These are phyloP conservation scores for Elymnias hypermnestra DNA, from an alignment of 1,140 invertebrate genomes.

Conservation along the genomic window DNA sequence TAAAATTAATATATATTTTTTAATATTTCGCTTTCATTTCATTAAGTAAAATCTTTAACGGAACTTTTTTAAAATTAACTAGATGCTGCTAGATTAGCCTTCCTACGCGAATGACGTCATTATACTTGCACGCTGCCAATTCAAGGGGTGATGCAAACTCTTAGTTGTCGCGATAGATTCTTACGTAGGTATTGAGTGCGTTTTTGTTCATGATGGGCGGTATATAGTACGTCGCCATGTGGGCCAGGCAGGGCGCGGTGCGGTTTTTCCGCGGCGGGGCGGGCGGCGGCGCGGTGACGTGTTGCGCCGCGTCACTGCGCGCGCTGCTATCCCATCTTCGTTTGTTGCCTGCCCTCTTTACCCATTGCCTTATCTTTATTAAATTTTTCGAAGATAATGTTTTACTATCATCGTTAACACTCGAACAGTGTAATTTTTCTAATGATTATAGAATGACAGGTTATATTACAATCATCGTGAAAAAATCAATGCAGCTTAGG, in stretches of 20 bases:
- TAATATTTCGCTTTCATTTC: too few species aligned
- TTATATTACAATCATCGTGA: background rate
- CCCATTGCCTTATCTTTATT: slow-evolving; percentile 2
- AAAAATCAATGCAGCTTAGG: background rate
- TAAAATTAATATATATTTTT: too few species aligned
- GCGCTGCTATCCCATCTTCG: slow-evolving; percentile 54
- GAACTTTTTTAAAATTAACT: slow-evolving; percentile 5
- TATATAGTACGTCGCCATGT: slow-evolving; percentile 10
- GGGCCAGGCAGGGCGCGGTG: slow-evolving; percentile 65
- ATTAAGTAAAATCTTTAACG: too few species aligned
- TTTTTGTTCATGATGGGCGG: too few species aligned
- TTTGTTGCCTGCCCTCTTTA: slow-evolving; percentile 53
- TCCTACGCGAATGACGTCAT: slow-evolving; percentile 67
- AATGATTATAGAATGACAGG: background rate
- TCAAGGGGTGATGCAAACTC: slow-evolving; percentile 64
- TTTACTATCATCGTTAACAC: background rate
- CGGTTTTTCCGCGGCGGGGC: slow-evolving; percentile 33
- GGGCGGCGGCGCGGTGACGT: slow-evolving; percentile 50
- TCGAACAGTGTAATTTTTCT: background rate
- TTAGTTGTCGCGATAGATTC: slow-evolving; percentile 44
- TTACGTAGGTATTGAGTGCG: too few species aligned
- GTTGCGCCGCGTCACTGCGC: slow-evolving; percentile 69
- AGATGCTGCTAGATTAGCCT: slow-evolving; percentile 22
- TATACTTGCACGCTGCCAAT: slow-evolving; percentile 53
- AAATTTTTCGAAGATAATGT: background rate